phyloP scores from a whole-genome alignment of 2,797 vertebrate species.

The Buphagus erythrorhynchus region DNA sequence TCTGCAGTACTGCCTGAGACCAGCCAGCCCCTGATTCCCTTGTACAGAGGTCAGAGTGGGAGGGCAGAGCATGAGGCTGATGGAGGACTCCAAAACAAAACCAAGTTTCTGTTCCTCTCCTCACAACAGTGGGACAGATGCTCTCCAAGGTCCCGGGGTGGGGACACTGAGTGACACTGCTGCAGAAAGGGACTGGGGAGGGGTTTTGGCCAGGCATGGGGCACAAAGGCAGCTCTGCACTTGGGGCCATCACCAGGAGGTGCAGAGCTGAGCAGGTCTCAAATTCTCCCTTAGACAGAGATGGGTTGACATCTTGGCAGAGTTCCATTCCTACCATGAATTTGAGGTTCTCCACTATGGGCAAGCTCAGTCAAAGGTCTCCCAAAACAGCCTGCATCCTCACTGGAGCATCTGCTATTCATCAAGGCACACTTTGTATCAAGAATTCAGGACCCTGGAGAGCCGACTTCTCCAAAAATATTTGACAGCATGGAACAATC shows the following conservation, averaged over 20 bases:
- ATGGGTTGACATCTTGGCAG: background rate
- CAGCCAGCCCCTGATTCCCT: background rate
- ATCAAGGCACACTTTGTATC: fast-evolving
- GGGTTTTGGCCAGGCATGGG: background rate
- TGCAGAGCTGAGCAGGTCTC: fast-evolving
- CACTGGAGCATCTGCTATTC: background rate
- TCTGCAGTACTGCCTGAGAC: background rate
- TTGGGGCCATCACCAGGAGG: background rate
- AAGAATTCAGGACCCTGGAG: background rate
- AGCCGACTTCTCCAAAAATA: background rate
- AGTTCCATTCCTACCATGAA: background rate
- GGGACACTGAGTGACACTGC: no score
- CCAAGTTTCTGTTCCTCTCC: background rate
- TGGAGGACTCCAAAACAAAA: fast-evolving
- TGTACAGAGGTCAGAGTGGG: fast-evolving
- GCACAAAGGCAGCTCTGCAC: fast-evolving
- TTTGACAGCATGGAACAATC: background rate
- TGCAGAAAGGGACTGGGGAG: background rate
- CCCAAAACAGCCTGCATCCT: background rate
- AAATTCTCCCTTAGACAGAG: background rate
- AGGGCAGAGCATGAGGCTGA: background rate
- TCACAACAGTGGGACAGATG: background rate
- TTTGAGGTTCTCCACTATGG: background rate
- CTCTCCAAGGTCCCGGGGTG: fast-evolving
- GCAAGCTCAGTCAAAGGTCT: background rate